Evolutionary conservation across 2,797 vertebrate species (phyloP).

Genomic region (Leucoraja ocellata): DNA sequence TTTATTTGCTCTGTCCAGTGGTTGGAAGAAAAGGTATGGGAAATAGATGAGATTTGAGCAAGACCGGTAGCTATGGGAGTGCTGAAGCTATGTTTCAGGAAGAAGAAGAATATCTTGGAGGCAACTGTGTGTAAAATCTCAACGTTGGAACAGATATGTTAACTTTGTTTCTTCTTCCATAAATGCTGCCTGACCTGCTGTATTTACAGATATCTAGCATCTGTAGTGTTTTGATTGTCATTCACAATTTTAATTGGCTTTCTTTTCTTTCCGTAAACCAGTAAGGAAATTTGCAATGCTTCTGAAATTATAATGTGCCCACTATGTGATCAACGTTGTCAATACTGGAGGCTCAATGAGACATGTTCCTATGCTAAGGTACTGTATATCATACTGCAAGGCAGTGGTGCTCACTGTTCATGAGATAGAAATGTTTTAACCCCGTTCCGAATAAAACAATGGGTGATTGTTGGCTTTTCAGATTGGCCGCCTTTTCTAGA

Average conservation of each 20-base stretch:
- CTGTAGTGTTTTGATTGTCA: too few species aligned
- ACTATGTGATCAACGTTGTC: slow-evolving; percentile 73
- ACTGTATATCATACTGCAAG: slow-evolving; percentile 27
- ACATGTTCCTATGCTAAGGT: slow-evolving; percentile 87
- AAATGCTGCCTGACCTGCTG: too few species aligned
- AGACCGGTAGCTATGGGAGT: too few species aligned
- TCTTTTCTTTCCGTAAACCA: slow-evolving; percentile 45
- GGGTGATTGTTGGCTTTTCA: background rate
- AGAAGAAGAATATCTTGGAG: too few species aligned
- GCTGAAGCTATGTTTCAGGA: too few species aligned
- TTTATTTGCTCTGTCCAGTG: background rate
- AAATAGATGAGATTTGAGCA: too few species aligned
- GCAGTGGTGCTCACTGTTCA: background rate
- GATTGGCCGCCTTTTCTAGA: background rate
- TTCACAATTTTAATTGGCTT: slow-evolving; percentile 37
- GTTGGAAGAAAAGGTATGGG: background rate
- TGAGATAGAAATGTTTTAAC: background rate
- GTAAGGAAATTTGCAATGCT: slow-evolving; percentile 81
- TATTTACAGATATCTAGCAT: too few species aligned
- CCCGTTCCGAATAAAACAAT: background rate
- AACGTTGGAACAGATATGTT: too few species aligned
- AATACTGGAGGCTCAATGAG: slow-evolving; percentile 76
- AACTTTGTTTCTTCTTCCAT: too few species aligned
- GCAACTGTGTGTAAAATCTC: too few species aligned
- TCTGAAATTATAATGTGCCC: slow-evolving; percentile 73